phyloP scores from a whole-genome alignment of 1,140 invertebrate species.

The Lerema accius region DNA sequence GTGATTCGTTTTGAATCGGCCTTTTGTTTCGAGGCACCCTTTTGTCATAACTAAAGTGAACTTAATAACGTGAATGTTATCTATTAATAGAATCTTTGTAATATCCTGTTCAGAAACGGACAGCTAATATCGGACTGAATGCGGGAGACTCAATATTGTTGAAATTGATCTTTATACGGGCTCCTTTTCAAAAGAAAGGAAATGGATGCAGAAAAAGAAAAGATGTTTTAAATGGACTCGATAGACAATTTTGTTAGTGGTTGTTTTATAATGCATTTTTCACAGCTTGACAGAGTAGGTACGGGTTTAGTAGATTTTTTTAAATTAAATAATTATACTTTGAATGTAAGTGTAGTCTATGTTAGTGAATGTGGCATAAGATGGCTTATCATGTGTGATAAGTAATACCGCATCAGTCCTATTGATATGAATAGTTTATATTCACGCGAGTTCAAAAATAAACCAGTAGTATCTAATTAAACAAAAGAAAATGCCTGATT shows the following conservation, averaged over 20 bases:
- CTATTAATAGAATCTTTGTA: slow-evolving; percentile 44
- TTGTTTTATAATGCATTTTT: too few relatives aligned
- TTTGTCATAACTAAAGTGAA: slow-evolving; percentile 38
- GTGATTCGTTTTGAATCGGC: slow-evolving; percentile 17
- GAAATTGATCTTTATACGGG: slow-evolving; percentile 16
- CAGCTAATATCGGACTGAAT: slow-evolving; percentile 23
- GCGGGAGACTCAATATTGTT: slow-evolving; percentile 23
- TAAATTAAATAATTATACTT: too few relatives aligned
- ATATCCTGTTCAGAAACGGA: slow-evolving; percentile 33
- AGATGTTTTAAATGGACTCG: not conserved
- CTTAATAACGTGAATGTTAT: slow-evolving; percentile 40
- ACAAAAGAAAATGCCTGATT: too few relatives aligned
- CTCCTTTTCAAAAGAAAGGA: slow-evolving; percentile 5
- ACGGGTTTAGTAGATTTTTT: too few relatives aligned
- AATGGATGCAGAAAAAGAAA: slow-evolving; percentile 8
- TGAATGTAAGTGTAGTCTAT: too few relatives aligned
- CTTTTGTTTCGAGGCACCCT: slow-evolving; percentile 24
- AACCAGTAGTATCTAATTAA: too few relatives aligned
- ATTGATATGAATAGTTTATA: too few relatives aligned
- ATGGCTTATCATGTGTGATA: too few relatives aligned
- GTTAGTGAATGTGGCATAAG: too few relatives aligned
- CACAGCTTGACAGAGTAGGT: too few relatives aligned
- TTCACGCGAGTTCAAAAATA: too few relatives aligned
- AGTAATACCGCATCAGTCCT: too few relatives aligned
- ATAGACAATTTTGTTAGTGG: not conserved